Base-by-base conservation (phyloP, 37 sponge, comb jelly and placozoan species). In the Chondrilla cf. caribensis region DNA sequence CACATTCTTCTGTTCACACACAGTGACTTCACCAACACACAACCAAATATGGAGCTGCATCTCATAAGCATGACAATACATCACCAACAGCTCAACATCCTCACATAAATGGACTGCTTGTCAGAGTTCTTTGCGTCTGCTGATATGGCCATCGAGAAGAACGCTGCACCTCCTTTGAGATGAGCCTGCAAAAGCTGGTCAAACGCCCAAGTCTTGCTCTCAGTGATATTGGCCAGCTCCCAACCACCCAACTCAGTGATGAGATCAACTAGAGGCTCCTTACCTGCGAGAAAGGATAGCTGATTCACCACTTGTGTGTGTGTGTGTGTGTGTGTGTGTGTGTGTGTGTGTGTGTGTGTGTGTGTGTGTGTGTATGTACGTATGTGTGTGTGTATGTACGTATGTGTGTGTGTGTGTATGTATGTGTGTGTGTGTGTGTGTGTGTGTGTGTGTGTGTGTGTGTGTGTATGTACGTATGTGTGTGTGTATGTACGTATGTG, bases 221-320 rank as follows among this genome's bases (percentile, higher is more conserved):
- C 57, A 17, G 17, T 55, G 57, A 55, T 55, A 28, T 68, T 68
- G 70, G 70, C 70, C 70, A 68, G 3, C 33, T 66, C 59, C 70
- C 88, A 77, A 14, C 72, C 78, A 73, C 89, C 89, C 17, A 84
- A 70, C 0, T 4, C 32, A 17, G 54, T 43, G 37, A 89, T 28
- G 51, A 82, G 35, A 18, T 83, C 51, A 19, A 67, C 17, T 2
- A 89, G 68, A 19, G 90, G 86, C 40, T 54, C 36, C 3, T 28
- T 33, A 55, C 57, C 57, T 55, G 57, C 17, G 17, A 19, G 17
- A 55, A 55, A 11, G 17, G 57, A 55, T 19, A 55, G 11, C 57
- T 19, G 57, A 17, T 17, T 11, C 17, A 19, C 17, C 17, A 19
- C 17, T 21, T 2, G 4, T 68, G 70, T 68, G 31, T 24, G 79